phyloP scores from a whole-genome alignment of 2,113 vertebrate genomes.

The Numenius arquata region DNA sequence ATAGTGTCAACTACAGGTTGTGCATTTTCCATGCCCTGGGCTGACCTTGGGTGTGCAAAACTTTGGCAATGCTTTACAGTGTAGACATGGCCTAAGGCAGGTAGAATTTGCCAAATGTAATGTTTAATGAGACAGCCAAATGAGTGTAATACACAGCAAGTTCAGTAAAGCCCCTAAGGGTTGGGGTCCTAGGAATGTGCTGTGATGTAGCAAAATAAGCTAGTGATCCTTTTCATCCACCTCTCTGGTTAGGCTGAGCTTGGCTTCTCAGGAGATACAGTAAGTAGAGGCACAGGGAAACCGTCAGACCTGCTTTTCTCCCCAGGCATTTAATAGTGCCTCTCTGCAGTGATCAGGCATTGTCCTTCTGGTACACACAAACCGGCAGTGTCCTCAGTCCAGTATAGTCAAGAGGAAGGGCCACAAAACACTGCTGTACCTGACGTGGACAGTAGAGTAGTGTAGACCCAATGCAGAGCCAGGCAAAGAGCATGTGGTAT shows the following conservation, averaged over 20 bases:
- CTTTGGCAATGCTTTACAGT: not conserved
- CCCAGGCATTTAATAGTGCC: not conserved
- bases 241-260: not conserved
- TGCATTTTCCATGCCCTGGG: constrained; percentile 33
- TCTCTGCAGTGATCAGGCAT: not conserved
- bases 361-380: not conserved
- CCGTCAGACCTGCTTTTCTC: not conserved
- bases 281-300: not conserved
- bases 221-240: constrained; percentile 9
- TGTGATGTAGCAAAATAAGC: constrained; percentile 16
- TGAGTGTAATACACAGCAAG: not conserved
- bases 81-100: constrained; percentile 33
- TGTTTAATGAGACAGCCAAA: constrained; percentile 59
- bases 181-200: constrained; percentile 48
- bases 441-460: rapidly evolving
- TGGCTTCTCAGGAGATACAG: not conserved
- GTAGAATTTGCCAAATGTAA: not conserved
- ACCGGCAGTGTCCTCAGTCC: not conserved
- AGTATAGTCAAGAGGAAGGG: not conserved
- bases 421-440: not conserved
- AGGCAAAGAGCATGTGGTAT: rapidly evolving
- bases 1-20: not conserved
- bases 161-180: not conserved
- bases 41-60: constrained; percentile 39
- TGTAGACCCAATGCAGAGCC: not conserved